Conservation (phyloP, 2,797 vertebrate genomes). For the Myripristis murdjan region DNA sequence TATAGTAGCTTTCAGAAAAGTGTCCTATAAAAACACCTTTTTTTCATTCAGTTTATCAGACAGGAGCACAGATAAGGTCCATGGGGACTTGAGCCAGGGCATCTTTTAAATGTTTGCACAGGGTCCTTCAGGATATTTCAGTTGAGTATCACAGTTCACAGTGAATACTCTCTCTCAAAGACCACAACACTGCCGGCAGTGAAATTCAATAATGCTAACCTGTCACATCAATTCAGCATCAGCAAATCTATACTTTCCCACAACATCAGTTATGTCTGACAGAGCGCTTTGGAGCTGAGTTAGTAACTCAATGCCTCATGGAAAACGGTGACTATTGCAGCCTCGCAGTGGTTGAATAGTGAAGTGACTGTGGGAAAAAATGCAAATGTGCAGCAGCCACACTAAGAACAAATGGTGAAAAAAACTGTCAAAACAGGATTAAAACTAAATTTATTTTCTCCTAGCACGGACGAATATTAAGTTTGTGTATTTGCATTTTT, state of each 20-base stretch:
- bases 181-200: conserved; percentile 44
- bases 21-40: not conserved
- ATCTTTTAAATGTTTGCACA: conserved; percentile 19
- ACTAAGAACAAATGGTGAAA: no score
- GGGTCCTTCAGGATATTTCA: conserved; percentile 14
- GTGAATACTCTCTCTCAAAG: conserved; percentile 35
- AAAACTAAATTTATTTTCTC: no score
- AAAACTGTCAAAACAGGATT: no score
- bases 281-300: not conserved
- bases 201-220: conserved; percentile 69
- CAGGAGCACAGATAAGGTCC: conserved; percentile 4
- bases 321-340: conserved; percentile 17
- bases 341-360: not conserved
- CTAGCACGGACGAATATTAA: no score
- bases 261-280: conserved; percentile 62
- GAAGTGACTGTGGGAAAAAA: no score
- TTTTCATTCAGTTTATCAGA: not conserved
- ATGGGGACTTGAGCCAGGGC: no score
- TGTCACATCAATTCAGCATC: conserved; percentile 71
- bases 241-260: conserved; percentile 69
- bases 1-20: no score
- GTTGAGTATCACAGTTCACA: conserved; percentile 26
- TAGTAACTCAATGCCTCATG: conserved; percentile 27
- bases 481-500: no score
- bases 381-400: no score